phyloP scores from a whole-genome alignment of 2,113 vertebrate species.

The Brachypteracias leptosomus region DNA sequence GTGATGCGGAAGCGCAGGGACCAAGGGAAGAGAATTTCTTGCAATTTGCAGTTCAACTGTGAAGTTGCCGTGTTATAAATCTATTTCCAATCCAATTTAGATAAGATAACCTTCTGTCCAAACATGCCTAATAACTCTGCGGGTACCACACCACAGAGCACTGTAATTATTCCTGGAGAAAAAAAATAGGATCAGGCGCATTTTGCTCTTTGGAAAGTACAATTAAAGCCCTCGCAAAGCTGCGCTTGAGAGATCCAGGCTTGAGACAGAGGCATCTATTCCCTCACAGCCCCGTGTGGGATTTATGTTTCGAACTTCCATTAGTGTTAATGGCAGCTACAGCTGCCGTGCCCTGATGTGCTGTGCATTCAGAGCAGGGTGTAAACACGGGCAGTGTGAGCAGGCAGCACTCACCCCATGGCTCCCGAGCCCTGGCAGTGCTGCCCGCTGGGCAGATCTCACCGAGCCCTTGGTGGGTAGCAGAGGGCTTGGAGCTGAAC shows the following conservation, averaged over 20 bases:
- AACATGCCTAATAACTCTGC: slow-evolving; percentile 2
- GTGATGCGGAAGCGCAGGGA: not conserved
- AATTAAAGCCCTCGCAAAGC: not conserved
- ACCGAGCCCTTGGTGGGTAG: not conserved
- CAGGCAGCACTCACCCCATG: not conserved
- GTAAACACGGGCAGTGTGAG: not conserved
- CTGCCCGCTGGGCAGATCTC: not conserved
- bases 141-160: not conserved
- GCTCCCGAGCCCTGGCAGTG: not conserved
- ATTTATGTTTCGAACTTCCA: slow-evolving; percentile 22
- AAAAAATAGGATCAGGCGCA: slow-evolving; percentile 6
- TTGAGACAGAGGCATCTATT: not conserved
- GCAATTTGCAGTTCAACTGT: slow-evolving; percentile 30
- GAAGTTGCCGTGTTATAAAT: slow-evolving; percentile 33
- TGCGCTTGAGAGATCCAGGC: not conserved
- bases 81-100: slow-evolving; percentile 35
- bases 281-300: not conserved
- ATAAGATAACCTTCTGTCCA: slow-evolving; percentile 39
- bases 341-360: not conserved
- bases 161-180: not conserved
- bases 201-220: not conserved
- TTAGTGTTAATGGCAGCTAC: slow-evolving; percentile 48
- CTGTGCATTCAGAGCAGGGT: not conserved
- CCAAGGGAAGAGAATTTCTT: slow-evolving; percentile 16
- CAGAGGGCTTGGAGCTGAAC: not conserved